Evolutionary conservation across 2,888 invertebrate genomes (phyloP).

Genomic region (Isoperla grammatica): DNA sequence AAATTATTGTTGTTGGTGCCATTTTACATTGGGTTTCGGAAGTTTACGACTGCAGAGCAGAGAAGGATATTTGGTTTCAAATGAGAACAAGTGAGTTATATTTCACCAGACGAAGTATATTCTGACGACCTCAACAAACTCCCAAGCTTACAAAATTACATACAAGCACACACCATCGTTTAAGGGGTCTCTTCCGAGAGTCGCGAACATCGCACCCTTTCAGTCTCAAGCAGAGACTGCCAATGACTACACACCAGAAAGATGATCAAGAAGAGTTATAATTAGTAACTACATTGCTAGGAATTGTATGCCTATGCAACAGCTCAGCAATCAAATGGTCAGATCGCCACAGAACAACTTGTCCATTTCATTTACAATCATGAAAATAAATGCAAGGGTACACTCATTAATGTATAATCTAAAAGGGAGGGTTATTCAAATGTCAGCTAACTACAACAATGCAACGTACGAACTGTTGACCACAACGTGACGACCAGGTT

Average conservation of each 20-base stretch:
- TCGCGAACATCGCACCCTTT: conserved; percentile 13
- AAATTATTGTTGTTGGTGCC: too few species aligned
- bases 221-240: background rate
- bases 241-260: conserved; percentile 27
- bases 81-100: conserved; percentile 32
- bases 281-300: conserved; percentile 24
- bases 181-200: background rate
- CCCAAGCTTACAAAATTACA: conserved; percentile 65
- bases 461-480: conserved; percentile 26
- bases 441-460: conserved; percentile 27
- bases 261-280: conserved; percentile 25
- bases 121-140: conserved; percentile 68
- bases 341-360: background rate
- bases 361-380: background rate
- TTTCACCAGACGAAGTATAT: conserved; percentile 58
- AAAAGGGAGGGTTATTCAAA: conserved; percentile 27
- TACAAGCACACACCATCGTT: conserved; percentile 36
- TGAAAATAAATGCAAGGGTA: conserved; percentile 28
- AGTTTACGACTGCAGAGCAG: background rate
- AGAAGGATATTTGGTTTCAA: background rate
- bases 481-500: conserved; percentile 19
- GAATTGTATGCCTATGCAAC: conserved; percentile 21
- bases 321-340: conserved; percentile 14
- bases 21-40: too few species aligned
- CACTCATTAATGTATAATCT: conserved; percentile 16